These are phyloP conservation scores for Chaetophractus vellerosus DNA, from an alignment of 2,797 vertebrate genomes.

Conservation along the genomic window DNA sequence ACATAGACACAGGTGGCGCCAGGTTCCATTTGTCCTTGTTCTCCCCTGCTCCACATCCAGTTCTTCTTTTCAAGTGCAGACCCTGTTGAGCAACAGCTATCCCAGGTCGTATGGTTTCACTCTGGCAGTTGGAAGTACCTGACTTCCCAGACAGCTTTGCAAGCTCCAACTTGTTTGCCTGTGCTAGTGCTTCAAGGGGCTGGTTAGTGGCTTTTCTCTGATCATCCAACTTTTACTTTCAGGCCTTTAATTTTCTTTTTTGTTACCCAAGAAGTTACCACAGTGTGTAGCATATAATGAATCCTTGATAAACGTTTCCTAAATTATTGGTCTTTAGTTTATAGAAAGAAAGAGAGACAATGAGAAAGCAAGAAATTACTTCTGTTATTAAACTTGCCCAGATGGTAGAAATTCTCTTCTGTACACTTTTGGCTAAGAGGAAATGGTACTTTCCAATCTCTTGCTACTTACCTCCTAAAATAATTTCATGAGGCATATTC, in stretches of 20 bases:
- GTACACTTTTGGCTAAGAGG: constrained; percentile 47
- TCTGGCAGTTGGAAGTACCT: not conserved
- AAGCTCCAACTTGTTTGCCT: not conserved
- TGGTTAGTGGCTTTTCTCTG: not conserved
- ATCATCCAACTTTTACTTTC: not conserved
- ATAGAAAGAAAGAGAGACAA: not conserved
- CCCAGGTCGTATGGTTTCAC: not conserved
- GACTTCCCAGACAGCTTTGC: not conserved
- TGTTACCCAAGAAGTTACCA: not conserved
- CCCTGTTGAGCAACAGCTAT: not conserved
- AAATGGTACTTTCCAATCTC: constrained; percentile 71
- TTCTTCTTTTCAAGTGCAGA: not conserved
- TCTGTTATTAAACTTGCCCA: not conserved
- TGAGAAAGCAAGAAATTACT: not conserved
- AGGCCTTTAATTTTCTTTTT: not conserved
- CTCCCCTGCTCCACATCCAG: not conserved
- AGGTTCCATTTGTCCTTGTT: not conserved
- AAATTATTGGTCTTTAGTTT: not conserved
- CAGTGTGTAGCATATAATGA: not conserved
- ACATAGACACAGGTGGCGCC: not conserved
- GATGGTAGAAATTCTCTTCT: constrained; percentile 37
- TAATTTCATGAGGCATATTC: constrained; percentile 65
- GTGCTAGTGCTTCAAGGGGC: not conserved
- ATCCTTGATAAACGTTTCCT: not conserved
- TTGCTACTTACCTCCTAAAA: constrained; percentile 59